phyloP scores from a whole-genome alignment of 2,888 invertebrate genomes.

The Chrysotoxum bicinctum region DNA sequence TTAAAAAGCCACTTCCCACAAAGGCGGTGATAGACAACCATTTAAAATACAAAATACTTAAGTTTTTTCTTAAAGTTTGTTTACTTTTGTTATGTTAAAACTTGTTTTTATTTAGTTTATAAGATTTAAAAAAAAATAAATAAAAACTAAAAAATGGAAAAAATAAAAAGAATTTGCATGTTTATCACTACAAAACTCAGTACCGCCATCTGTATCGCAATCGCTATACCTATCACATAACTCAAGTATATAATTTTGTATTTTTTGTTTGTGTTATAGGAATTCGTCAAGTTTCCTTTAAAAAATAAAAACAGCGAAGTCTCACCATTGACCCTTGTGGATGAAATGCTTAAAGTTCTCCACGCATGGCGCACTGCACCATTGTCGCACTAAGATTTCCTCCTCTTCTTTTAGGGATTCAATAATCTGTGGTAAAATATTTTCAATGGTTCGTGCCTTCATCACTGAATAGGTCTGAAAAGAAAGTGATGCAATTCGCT shows the following conservation, averaged over 20 bases:
- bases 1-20: no score
- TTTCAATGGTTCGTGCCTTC: slow-evolving; percentile 74
- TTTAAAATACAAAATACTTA: no score
- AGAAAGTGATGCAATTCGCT: slow-evolving; percentile 88
- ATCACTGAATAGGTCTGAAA: slow-evolving; percentile 77
- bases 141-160: no score
- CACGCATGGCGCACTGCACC: slow-evolving; percentile 78
- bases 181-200: no score
- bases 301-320: not conserved
- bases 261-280: not conserved
- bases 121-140: no score
- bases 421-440: slow-evolving; percentile 74
- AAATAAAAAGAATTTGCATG: no score
- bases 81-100: no score
- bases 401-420: slow-evolving; percentile 78
- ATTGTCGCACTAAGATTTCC: slow-evolving; percentile 78
- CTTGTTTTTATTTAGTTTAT: no score
- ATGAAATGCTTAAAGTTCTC: slow-evolving; percentile 79
- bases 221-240: slow-evolving; percentile 34
- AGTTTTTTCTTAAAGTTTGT: no score
- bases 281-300: slow-evolving; percentile 4
- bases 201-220: no score
- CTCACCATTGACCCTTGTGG: slow-evolving; percentile 75
- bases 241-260: slow-evolving; percentile 22
- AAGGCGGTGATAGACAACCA: no score